Conservation (phyloP, 2,113 vertebrate species). For the Prochilodus magdalenae region DNA sequence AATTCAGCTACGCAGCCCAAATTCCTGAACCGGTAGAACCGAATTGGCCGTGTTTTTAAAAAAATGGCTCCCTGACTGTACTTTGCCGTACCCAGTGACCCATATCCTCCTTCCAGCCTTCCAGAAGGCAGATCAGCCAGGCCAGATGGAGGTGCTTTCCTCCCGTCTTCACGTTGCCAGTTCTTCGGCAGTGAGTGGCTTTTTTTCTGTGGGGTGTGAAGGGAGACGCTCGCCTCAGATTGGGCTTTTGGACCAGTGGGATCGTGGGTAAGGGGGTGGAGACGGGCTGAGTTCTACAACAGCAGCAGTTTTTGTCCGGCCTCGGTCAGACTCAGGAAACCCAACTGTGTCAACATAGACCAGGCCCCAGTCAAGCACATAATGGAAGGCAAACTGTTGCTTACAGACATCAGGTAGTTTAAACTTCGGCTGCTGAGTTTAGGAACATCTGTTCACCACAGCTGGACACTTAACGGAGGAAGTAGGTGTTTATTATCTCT, state of each 20-base stretch:
- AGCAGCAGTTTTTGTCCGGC: neutral
- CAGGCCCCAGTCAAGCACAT: neutral
- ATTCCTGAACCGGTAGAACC: neutral
- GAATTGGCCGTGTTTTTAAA: neutral
- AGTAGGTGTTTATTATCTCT: too few species aligned
- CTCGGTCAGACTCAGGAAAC: neutral
- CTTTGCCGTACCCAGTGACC: neutral
- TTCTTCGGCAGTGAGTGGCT: neutral
- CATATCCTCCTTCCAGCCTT: neutral
- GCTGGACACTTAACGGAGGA: too few species aligned
- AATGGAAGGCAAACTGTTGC: neutral
- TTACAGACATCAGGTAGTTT: too few species aligned
- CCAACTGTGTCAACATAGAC: constrained; percentile 31
- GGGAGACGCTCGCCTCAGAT: neutral
- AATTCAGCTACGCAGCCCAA: neutral
- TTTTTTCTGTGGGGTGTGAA: neutral
- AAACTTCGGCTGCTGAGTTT: too few species aligned
- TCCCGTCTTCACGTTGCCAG: constrained; percentile 3
- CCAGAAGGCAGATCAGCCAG: neutral
- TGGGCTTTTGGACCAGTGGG: neutral
- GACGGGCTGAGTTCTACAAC: constrained; percentile 6
- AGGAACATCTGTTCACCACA: too few species aligned
- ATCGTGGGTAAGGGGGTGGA: constrained; percentile 19
- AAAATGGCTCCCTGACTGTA: too few species aligned
- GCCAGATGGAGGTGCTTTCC: neutral